Evolutionary conservation across 2,113 vertebrate species (phyloP).

Genomic region (Sphyrna mokarran): DNA sequence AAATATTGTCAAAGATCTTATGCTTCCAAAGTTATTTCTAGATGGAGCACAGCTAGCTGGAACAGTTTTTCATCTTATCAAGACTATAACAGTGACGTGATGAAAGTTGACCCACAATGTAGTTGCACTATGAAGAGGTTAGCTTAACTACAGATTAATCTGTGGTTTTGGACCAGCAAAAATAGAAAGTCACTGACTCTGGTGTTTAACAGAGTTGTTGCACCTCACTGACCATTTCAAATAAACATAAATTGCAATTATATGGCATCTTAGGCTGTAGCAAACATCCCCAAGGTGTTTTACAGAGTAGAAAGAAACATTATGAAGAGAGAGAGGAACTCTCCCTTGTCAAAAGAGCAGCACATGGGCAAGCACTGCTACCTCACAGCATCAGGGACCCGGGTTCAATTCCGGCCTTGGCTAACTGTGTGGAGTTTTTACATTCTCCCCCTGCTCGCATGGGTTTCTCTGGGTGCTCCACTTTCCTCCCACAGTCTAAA

Average conservation of each 20-base stretch:
- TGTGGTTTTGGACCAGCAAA: not conserved
- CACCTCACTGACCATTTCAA: not conserved
- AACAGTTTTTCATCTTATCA: not conserved
- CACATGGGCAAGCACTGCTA: too few relatives aligned
- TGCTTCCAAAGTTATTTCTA: not conserved
- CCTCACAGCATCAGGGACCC: too few relatives aligned
- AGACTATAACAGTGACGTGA: not conserved
- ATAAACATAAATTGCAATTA: not conserved
- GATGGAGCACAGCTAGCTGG: not conserved
- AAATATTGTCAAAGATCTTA: not conserved
- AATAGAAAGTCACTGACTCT: not conserved
- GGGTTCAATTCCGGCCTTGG: too few relatives aligned
- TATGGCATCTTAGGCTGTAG: not conserved
- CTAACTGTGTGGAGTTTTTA: too few relatives aligned
- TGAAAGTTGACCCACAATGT: not conserved
- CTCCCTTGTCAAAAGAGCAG: too few relatives aligned
- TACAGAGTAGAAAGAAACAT: not conserved
- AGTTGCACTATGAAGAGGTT: not conserved
- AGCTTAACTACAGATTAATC: not conserved
- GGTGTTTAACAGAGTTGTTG: not conserved
- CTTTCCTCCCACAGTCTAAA: too few relatives aligned
- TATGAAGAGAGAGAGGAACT: not conserved
- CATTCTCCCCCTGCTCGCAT: too few relatives aligned
- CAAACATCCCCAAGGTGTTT: not conserved
- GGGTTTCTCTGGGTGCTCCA: too few relatives aligned